phyloP scores from a whole-genome alignment of 2,113 vertebrate genomes.

The Podiceps cristatus region DNA sequence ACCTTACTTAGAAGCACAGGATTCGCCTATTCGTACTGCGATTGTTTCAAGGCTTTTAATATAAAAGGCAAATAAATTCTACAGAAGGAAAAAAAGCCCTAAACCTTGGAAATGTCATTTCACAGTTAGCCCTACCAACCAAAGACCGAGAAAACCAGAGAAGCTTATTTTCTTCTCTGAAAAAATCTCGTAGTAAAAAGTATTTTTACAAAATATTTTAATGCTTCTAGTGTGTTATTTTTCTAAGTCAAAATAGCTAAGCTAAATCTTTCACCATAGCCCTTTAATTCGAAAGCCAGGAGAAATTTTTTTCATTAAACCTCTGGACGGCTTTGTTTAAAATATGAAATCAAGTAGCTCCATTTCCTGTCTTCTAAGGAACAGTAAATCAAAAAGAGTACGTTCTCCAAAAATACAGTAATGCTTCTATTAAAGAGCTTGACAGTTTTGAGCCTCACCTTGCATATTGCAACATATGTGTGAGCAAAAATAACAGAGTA shows the following conservation, averaged over 20 bases:
- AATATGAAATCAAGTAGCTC: conserved; percentile 75
- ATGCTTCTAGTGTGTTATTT: conserved; percentile 54
- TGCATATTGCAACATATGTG: conserved; percentile 36
- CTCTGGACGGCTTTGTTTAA: conserved; percentile 70
- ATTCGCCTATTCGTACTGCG: background rate
- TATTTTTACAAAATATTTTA: conserved; percentile 55
- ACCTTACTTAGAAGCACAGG: background rate
- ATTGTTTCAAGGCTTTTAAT: conserved; percentile 44
- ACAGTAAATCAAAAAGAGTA: conserved; percentile 62
- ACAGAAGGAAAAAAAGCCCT: background rate
- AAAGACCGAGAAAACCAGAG: background rate
- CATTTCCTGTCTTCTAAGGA: conserved; percentile 74
- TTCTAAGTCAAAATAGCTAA: conserved; percentile 65
- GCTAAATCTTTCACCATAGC: conserved; percentile 68
- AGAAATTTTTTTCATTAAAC: conserved; percentile 73
- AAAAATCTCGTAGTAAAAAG: conserved; percentile 23
- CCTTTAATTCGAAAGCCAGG: conserved; percentile 70
- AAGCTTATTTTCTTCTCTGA: background rate
- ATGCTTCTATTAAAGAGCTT: conserved; percentile 59
- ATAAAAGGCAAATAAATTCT: conserved; percentile 49
- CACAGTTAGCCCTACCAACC: background rate
- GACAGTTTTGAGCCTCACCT: conserved; percentile 71
- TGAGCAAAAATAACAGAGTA: background rate
- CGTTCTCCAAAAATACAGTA: conserved; percentile 53
- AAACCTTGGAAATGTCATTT: background rate